These are phyloP conservation scores for Polydrusus tereticollis DNA, from an alignment of 2,888 invertebrate species.

Conservation along the genomic window DNA sequence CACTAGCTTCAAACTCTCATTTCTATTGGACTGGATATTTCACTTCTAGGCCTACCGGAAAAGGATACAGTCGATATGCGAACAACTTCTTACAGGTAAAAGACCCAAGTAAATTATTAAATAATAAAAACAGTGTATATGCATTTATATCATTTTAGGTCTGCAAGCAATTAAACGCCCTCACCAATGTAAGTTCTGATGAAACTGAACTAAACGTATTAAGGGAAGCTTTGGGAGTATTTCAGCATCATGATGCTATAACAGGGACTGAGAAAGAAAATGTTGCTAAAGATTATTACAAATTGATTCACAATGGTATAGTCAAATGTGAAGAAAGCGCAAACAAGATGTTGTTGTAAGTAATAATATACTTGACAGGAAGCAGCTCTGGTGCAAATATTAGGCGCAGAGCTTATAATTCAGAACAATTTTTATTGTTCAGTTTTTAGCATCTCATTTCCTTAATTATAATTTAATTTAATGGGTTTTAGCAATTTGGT, in stretches of 20 bases:
- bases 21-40: constrained; percentile 95
- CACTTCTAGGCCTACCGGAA: constrained; percentile 83
- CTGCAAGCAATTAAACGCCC: constrained; percentile 79
- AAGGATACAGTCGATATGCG: constrained; percentile 88
- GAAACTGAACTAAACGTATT: constrained; percentile 74
- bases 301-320: constrained; percentile 78
- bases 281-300: constrained; percentile 90
- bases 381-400: no score
- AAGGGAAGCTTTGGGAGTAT: constrained; percentile 82
- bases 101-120: background rate
- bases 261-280: constrained; percentile 90
- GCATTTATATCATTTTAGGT: constrained; percentile 67
- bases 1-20: constrained; percentile 85
- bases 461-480: no score
- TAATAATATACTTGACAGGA: background rate
- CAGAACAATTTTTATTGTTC: no score
- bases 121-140: background rate
- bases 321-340: constrained; percentile 72
- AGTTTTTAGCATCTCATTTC: no score
- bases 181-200: constrained; percentile 70
- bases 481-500: constrained; percentile 20
- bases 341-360: constrained; percentile 72
- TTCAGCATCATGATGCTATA: constrained; percentile 95
- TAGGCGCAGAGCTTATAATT: no score
- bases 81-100: constrained; percentile 70